These are phyloP conservation scores for Prochilodus magdalenae DNA, from an alignment of 2,113 vertebrate species.

Conservation along the genomic window DNA sequence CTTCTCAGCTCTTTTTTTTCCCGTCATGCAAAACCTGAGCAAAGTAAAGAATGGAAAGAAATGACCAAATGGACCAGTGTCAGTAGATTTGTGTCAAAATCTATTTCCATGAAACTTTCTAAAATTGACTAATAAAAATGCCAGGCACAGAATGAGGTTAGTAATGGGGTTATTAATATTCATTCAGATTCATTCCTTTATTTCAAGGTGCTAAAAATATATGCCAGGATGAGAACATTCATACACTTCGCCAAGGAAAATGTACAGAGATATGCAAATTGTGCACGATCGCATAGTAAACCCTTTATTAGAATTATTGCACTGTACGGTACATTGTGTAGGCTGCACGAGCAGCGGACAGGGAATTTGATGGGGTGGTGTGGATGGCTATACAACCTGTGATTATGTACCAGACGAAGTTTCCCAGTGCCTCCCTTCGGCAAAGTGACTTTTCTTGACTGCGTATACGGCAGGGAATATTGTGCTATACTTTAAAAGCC, in stretches of 20 bases:
- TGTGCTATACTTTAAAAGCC: conserved; percentile 29
- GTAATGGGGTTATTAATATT: conserved; percentile 58
- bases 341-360: background rate
- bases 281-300: conserved; percentile 8
- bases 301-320: background rate
- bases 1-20: conserved; percentile 28
- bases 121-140: conserved; percentile 57
- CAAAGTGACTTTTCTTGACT: background rate
- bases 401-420: background rate
- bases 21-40: conserved; percentile 18
- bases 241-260: conserved; percentile 19
- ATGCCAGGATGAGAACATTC: conserved; percentile 36
- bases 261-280: background rate
- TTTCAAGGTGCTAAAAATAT: conserved; percentile 53
- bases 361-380: background rate
- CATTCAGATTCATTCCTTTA: conserved; percentile 43
- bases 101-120: conserved; percentile 51
- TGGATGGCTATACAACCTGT: conserved; percentile 1
- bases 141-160: conserved; percentile 48
- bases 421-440: background rate
- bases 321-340: background rate
- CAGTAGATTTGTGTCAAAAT: conserved; percentile 49
- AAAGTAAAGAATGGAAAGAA: conserved; percentile 12
- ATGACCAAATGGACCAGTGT: conserved; percentile 40
- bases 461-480: conserved; percentile 1